A percentile compares a stretch with the other conserved stretches of the same genome.
Evolutionary conservation across 2,888 invertebrate genomes (phyloP).

Genomic region (Aphrophora alni): DNA sequence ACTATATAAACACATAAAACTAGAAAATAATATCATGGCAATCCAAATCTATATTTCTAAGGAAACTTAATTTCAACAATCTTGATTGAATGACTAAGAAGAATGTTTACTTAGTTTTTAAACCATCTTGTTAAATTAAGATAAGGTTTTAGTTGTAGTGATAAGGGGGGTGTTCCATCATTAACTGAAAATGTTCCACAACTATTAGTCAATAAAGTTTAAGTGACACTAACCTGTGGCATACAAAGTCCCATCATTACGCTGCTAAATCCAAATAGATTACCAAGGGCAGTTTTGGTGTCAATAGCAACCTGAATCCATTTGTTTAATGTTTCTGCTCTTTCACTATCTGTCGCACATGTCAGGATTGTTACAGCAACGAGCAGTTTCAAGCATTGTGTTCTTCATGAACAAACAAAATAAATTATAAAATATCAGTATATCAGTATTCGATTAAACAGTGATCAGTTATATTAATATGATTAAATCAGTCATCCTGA

Average conservation of each 20-base stretch:
- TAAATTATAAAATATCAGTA: neutral
- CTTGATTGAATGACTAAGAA: too few species aligned
- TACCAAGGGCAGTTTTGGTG: constrained; percentile 88
- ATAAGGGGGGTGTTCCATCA: too few species aligned
- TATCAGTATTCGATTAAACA: too few species aligned
- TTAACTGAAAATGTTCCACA: too few species aligned
- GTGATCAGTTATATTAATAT: neutral
- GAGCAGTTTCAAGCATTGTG: constrained; percentile 84
- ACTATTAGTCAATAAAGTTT: neutral
- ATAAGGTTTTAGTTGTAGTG: too few species aligned
- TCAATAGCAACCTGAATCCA: constrained; percentile 94
- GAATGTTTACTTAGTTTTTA: too few species aligned
- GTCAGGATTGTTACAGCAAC: constrained; percentile 89
- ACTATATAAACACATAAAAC: too few species aligned
- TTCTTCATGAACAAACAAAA: constrained; percentile 61
- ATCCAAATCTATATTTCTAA: too few species aligned
- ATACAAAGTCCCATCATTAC: constrained; percentile 90
- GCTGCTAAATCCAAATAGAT: constrained; percentile 88
- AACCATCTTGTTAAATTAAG: too few species aligned
- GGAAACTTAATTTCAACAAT: too few species aligned
- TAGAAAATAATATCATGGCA: too few species aligned
- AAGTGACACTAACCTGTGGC: constrained; percentile 71
- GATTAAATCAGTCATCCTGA: neutral
- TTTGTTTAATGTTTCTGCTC: constrained; percentile 86
- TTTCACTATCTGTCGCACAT: constrained; percentile 80